Conservation (phyloP, 2,888 invertebrate genomes). For the Epinotia nisella region DNA sequence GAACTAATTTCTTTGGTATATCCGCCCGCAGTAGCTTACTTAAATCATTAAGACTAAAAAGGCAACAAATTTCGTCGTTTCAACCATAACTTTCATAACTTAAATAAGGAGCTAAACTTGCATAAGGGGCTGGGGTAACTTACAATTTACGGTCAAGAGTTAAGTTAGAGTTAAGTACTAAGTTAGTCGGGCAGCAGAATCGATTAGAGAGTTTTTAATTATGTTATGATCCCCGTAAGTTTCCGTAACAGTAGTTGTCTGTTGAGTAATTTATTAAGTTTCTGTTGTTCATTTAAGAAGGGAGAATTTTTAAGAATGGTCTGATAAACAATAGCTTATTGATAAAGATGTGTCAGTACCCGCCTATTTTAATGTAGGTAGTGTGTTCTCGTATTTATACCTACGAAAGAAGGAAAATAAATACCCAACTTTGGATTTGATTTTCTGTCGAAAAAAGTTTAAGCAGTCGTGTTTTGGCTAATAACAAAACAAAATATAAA, state of each 20-base stretch:
- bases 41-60: constrained; percentile 27
- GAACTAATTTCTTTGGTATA: constrained; percentile 7
- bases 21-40: constrained; percentile 9
- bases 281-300: too few relatives aligned
- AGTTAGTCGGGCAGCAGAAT: constrained; percentile 58
- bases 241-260: background rate
- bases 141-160: constrained; percentile 73
- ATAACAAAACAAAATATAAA: too few relatives aligned
- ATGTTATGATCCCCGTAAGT: constrained; percentile 33
- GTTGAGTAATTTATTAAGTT: too few relatives aligned
- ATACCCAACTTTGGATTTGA: too few relatives aligned
- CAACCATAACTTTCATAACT: constrained; percentile 59
- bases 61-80: constrained; percentile 35
- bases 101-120: constrained; percentile 66
- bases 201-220: constrained; percentile 50
- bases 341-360: too few relatives aligned
- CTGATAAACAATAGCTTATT: too few relatives aligned
- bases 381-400: too few relatives aligned
- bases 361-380: too few relatives aligned
- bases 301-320: too few relatives aligned
- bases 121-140: constrained; percentile 68
- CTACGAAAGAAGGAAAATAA: too few relatives aligned
- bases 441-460: too few relatives aligned
- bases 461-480: too few relatives aligned
- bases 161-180: constrained; percentile 72